Conservation (phyloP, 2,797 vertebrate species). For the Epinephelus malabaricus region DNA sequence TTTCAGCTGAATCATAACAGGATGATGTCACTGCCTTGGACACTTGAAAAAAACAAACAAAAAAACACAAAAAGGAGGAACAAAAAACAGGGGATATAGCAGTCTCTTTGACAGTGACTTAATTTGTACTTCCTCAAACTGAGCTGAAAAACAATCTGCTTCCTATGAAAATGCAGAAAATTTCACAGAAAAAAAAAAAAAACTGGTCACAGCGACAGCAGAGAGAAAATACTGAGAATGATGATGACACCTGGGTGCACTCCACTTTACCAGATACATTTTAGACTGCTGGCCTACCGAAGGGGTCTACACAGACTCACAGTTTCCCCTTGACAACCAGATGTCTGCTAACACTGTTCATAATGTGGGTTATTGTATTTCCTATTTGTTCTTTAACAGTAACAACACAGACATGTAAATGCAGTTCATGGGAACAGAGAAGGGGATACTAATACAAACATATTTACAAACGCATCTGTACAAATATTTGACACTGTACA, state of each 20-base stretch:
- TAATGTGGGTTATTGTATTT: slow-evolving; percentile 27
- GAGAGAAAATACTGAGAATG: slow-evolving; percentile 10
- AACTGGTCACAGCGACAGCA: slow-evolving; percentile 16
- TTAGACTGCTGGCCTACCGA: slow-evolving; percentile 11
- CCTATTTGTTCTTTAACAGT: slow-evolving; percentile 45
- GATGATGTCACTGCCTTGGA: slow-evolving; percentile 17
- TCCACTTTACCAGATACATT: slow-evolving; percentile 6
- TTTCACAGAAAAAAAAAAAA: background rate
- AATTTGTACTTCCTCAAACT: slow-evolving; percentile 41
- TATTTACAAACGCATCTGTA: slow-evolving; percentile 76
- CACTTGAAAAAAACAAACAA: background rate
- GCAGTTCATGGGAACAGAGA: slow-evolving; percentile 61
- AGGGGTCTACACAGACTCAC: slow-evolving; percentile 1
- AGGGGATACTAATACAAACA: slow-evolving; percentile 49
- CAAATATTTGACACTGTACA: slow-evolving; percentile 72
- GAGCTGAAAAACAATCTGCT: slow-evolving; percentile 8
- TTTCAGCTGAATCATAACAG: slow-evolving; percentile 13
- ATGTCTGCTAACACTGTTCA: slow-evolving; percentile 38
- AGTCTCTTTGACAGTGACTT: slow-evolving; percentile 17
- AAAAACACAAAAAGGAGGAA: slow-evolving; percentile 1
- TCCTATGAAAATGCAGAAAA: background rate
- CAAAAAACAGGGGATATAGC: slow-evolving; percentile 8
- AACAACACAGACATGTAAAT: slow-evolving; percentile 64
- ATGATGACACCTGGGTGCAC: background rate
- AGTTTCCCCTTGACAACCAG: background rate